Evolutionary conservation across 2,888 invertebrate species (phyloP).

Genomic region (Lithophane ornitopus): DNA sequence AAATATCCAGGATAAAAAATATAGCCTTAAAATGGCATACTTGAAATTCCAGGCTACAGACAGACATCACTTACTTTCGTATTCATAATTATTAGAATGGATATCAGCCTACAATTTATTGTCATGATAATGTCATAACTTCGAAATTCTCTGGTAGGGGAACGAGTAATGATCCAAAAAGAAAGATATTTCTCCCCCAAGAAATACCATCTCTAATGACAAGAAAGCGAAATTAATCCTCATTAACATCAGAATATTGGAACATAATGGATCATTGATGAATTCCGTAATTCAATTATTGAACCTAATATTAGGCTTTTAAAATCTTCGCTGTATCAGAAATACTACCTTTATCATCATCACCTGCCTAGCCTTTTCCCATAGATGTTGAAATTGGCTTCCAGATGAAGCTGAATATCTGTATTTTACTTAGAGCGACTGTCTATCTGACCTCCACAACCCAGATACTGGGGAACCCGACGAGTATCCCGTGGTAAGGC

Average conservation of each 20-base stretch:
- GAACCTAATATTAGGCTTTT: not conserved
- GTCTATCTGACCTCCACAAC: not conserved
- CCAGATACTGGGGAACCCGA: not conserved
- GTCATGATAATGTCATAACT: too few relatives aligned
- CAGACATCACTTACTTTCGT: not conserved
- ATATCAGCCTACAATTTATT: too few relatives aligned
- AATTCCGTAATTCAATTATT: conserved; percentile 1
- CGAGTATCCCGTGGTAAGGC: too few relatives aligned
- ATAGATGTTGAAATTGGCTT: not conserved
- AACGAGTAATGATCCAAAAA: conserved; percentile 19
- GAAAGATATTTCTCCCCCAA: not conserved
- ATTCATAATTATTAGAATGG: not conserved
- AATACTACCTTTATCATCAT: not conserved
- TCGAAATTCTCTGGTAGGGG: too few relatives aligned
- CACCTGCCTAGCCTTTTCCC: not conserved
- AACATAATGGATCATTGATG: not conserved
- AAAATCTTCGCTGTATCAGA: not conserved
- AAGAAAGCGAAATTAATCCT: conserved; percentile 1
- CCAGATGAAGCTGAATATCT: not conserved
- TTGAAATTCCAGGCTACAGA: too few relatives aligned
- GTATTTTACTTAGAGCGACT: not conserved
- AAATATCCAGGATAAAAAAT: too few relatives aligned
- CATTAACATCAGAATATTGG: conserved; percentile 4
- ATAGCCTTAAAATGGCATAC: too few relatives aligned
- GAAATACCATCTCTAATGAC: not conserved